Percentiles rank a stretch among this genome's conserved stretches.
phyloP scores from a whole-genome alignment of 2,888 invertebrate species.

The Phlogophora meticulosa region DNA sequence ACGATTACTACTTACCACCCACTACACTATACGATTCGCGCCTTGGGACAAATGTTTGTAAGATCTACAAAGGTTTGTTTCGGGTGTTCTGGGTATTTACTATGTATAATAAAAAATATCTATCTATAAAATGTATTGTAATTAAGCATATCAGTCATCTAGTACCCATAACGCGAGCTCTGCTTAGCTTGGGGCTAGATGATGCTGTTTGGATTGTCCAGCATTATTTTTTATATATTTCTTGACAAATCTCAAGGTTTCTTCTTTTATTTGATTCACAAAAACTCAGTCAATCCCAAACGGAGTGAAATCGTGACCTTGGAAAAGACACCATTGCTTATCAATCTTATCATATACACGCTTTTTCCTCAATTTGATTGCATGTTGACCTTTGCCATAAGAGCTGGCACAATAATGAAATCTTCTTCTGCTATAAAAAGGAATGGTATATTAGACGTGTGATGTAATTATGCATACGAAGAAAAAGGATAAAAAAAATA shows the following conservation, averaged over 20 bases:
- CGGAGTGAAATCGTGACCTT: conserved; percentile 34
- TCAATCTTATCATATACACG: not conserved
- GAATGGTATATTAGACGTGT: conserved; percentile 7
- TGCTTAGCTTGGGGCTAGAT: too few relatives aligned
- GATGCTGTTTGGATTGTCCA: too few relatives aligned
- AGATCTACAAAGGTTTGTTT: too few relatives aligned
- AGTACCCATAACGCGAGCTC: too few relatives aligned
- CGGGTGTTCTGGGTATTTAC: too few relatives aligned
- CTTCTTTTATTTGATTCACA: conserved; percentile 10
- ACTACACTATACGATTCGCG: too few relatives aligned
- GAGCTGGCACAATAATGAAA: conserved; percentile 12
- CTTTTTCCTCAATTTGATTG: conserved; percentile 11
- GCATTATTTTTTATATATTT: not conserved
- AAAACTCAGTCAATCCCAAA: conserved; percentile 25
- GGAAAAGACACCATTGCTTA: conserved; percentile 6
- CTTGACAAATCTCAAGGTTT: not conserved
- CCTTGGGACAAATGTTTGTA: too few relatives aligned
- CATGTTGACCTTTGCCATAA: conserved; percentile 29
- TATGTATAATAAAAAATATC: too few relatives aligned
- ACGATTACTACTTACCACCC: too few relatives aligned
- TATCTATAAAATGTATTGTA: too few relatives aligned
- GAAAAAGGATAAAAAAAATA: not conserved
- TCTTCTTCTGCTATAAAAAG: conserved; percentile 22
- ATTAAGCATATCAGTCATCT: too few relatives aligned
- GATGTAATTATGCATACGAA: conserved; percentile 22